Conservation (phyloP, 2,797 vertebrate genomes). For the Etheostoma nigrum region DNA sequence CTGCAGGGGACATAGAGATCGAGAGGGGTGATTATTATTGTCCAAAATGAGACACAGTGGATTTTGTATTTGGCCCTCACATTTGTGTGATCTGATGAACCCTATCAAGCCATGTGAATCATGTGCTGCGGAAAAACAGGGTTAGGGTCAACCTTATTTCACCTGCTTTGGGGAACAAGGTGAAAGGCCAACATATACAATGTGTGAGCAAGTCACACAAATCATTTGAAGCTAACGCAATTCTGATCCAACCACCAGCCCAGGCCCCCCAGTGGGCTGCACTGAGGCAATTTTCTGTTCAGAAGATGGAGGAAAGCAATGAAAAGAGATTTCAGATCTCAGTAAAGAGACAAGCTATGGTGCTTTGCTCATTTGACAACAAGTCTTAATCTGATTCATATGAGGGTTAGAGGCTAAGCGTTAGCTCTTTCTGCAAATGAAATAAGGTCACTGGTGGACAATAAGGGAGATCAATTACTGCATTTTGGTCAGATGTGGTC, state of each 20-base stretch:
- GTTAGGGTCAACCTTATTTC: slow-evolving; percentile 56
- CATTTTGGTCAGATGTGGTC: slow-evolving; percentile 1
- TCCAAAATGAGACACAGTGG: slow-evolving; percentile 37
- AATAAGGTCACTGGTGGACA: not conserved
- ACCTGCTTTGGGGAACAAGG: slow-evolving; percentile 50
- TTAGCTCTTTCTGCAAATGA: slow-evolving; percentile 13
- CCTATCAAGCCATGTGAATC: slow-evolving; percentile 37
- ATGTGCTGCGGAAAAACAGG: slow-evolving; percentile 32
- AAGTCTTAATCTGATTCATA: slow-evolving; percentile 31
- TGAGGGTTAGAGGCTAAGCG: not conserved
- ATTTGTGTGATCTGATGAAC: slow-evolving; percentile 65
- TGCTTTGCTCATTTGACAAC: slow-evolving; percentile 25
- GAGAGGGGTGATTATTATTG: slow-evolving; percentile 34
- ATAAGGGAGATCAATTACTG: not conserved
- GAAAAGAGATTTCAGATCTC: slow-evolving; percentile 42
- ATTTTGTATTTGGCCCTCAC: slow-evolving; percentile 32
- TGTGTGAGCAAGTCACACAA: slow-evolving; percentile 56
- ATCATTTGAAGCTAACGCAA: slow-evolving; percentile 50
- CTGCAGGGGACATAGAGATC: slow-evolving; percentile 51
- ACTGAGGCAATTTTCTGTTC: slow-evolving; percentile 55
- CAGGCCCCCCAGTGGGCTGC: slow-evolving; percentile 24
- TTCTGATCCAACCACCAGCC: not conserved
- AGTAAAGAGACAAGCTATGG: slow-evolving; percentile 16
- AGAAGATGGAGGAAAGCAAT: slow-evolving; percentile 24
- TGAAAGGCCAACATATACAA: slow-evolving; percentile 41